phyloP scores from a whole-genome alignment of 2,113 vertebrate species.

The Mus spicilegus region DNA sequence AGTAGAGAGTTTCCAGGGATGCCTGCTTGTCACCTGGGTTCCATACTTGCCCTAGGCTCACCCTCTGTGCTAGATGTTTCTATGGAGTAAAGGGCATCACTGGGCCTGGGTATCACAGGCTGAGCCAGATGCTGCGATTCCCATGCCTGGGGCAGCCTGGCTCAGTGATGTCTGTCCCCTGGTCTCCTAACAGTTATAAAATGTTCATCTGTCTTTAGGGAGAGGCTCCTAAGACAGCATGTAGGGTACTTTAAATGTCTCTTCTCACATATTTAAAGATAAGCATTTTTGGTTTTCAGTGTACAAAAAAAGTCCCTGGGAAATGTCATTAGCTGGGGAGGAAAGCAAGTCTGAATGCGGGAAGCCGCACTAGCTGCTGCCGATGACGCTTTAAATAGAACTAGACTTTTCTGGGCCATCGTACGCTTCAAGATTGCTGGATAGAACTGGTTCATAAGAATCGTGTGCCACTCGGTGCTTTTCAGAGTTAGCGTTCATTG shows the following conservation, averaged over 20 bases:
- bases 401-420: not conserved
- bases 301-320: not conserved
- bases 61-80: not conserved
- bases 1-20: not conserved
- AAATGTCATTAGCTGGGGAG: slow-evolving; percentile 11
- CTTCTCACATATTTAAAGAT: not conserved
- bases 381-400: slow-evolving; percentile 16
- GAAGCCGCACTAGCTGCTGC: not conserved
- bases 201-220: not conserved
- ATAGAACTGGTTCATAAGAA: not conserved
- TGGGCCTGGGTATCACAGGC: not conserved
- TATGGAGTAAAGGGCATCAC: not conserved
- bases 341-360: not conserved
- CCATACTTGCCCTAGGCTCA: not conserved
- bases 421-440: not conserved
- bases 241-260: not conserved
- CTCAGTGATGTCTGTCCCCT: not conserved
- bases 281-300: slow-evolving; percentile 12
- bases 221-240: not conserved
- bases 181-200: not conserved
- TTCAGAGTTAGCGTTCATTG: slow-evolving; percentile 3
- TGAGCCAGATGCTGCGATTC: not conserved
- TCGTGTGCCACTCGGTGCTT: not conserved
- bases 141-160: not conserved
- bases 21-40: not conserved